Base-by-base conservation (phyloP, 1,140 invertebrate species). In the Heterodera schachtii region DNA sequence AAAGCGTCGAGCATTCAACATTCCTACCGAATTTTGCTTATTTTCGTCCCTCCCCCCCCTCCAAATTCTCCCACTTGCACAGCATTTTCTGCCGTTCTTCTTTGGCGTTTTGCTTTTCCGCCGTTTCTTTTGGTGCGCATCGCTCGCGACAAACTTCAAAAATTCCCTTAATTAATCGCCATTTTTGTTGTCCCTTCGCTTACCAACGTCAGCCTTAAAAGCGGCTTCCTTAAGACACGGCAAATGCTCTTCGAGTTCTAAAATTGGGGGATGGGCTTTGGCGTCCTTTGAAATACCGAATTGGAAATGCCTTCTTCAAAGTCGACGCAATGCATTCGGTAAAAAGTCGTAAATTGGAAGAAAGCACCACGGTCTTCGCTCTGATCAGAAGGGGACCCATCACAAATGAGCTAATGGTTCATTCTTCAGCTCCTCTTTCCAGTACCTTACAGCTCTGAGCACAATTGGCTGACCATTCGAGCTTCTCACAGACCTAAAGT, bases 261-360 rank as follows among this genome's bases (percentile, higher is more conserved):
- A 86, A 86, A 81, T 31, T 31, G 31, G 31, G 31, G 31, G 31
- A 31, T 31, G 31, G 1, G 31, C 31, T 31, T 31, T 31, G 31
- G 31, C n/a, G n/a, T n/a, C 31, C 31, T 31, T 31, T 31, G 31
- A 31, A 31, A 31, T 31, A 31, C 31, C 31, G 31, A 31, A 31
- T 19, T 8, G 43, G 67, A 21, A 64, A 19, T 64, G 88, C 85
- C 86, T 75, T 87, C 86, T 75, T 87, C 86, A 66, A 89, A 81
- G 46, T 87, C 86, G 69, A 87, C 81, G 78, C 86, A 87, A 79
- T 87, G 86, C 66, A 87, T 83, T 67, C 86, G 81, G 82, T 87
- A 87, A 77, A 87, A 87, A 13, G 86, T 87, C 8, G 86, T 86
- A 73, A 82, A 89, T 75, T 89, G 86, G 75, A 88, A 83, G 83